Evolutionary conservation across 2,113 vertebrate species (phyloP), one percentile per base, ranked within the genome.

Genomic region (Cyprinodon tularosa): DNA sequence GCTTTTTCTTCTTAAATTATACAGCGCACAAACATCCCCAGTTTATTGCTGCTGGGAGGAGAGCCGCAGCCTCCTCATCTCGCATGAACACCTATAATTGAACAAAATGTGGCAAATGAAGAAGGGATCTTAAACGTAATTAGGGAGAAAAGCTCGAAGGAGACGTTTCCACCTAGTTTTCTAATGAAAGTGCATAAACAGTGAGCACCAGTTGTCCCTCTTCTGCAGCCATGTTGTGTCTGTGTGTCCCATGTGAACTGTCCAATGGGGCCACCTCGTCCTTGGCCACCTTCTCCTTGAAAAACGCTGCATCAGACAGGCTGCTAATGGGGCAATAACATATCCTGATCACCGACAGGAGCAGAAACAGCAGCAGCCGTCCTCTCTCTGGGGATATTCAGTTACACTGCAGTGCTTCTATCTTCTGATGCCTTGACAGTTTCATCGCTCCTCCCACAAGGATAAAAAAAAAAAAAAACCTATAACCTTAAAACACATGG

Each of bases 241-340:
- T 44, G 60, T 5, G 70, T 8, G 72, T 85, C 78, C 78, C 81
- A 50, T n/a, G 61, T 78, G 77, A 74, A 74, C 50, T 74, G 29
- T 75, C 59, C 38, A 53, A 63, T 70, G 62, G 77, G 74, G 64
- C 76, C 79, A 66, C 80, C 13, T 82, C 82, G 88, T 88, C 90
- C 92, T 93, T 90, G 85, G 81, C 77, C 81, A 89, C 86, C 78
- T 83, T 91, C 81, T 91, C 91, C 90, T 93, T 90, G 90, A 90
- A 93, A 92, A 93, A 65, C 84, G 92, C 91, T 90, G 88, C 66
- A 82, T 92, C 90, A 92, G 87, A 80, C 77, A 48, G 79, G 70
- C 77, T 70, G 77, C 85, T 91, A 91, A 86, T 74, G 79, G 78
- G 66, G 75, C 75, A 45, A 45, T 77, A 86, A 86, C 81, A 76